These are phyloP conservation scores for Megaceryle maxima DNA, from an alignment of 2,113 vertebrate genomes.

Conservation along the genomic window DNA sequence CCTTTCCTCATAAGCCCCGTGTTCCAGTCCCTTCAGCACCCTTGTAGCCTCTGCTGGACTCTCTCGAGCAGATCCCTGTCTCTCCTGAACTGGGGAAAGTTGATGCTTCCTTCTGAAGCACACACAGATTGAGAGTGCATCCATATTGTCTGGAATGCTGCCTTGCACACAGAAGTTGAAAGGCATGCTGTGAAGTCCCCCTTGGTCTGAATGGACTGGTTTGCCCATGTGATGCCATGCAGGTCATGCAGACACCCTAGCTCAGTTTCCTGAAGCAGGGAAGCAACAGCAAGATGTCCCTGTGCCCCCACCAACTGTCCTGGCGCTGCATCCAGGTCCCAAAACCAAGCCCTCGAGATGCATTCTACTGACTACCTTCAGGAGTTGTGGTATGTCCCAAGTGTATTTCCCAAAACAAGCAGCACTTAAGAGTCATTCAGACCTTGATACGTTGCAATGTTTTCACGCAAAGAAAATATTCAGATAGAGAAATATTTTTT, in stretches of 20 bases:
- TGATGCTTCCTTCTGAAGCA: background rate
- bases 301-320: background rate
- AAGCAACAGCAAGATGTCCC: background rate
- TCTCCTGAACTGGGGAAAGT: too few species aligned
- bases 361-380: background rate
- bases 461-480: background rate
- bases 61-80: too few species aligned
- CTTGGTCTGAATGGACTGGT: background rate
- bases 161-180: fast-evolving
- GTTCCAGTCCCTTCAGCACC: too few species aligned
- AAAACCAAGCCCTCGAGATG: background rate
- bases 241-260: background rate
- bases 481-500: background rate
- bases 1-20: too few species aligned
- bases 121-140: fast-evolving
- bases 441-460: background rate
- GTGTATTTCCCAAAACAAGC: background rate
- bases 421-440: background rate
- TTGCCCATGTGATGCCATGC: fast-evolving
- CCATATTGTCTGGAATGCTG: background rate
- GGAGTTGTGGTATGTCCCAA: background rate
- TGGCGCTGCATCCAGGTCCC: background rate
- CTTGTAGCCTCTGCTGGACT: too few species aligned
- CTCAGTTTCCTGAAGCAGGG: background rate
- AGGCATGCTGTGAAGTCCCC: fast-evolving